Percentiles rank a stretch among this genome's conserved stretches.
phyloP scores from a whole-genome alignment of 2,113 vertebrate species.

The Oxyruncus cristatus region DNA sequence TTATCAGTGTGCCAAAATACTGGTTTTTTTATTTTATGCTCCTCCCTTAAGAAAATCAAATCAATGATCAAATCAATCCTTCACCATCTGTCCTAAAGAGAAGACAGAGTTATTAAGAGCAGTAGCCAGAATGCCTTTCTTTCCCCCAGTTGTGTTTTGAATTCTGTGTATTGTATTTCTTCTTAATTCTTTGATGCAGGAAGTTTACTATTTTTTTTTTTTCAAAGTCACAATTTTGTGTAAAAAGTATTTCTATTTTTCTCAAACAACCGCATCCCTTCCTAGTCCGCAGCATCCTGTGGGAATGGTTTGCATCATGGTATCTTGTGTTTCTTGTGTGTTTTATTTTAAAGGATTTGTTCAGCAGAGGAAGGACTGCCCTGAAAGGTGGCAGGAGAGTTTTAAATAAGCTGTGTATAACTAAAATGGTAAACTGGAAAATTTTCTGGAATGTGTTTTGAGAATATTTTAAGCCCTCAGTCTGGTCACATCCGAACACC shows the following conservation, averaged over 20 bases:
- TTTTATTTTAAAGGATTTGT: neutral
- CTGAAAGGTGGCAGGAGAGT: neutral
- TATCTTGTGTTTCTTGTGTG: neutral
- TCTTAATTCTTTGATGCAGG: neutral
- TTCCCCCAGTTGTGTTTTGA: neutral
- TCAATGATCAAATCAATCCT: neutral
- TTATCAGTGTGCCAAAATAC: neutral
- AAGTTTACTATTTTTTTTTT: neutral
- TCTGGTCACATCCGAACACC: neutral
- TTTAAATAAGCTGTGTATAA: neutral
- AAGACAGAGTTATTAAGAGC: neutral
- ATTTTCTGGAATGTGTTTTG: neutral
- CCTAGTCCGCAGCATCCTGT: neutral
- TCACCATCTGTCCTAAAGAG: neutral
- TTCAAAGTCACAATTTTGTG: neutral
- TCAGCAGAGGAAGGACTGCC: neutral
- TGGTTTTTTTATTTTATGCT: neutral
- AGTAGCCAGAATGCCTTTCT: neutral
- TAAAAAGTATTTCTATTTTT: neutral
- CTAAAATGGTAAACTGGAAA: neutral
- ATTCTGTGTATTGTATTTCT: neutral
- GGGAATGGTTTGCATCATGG: rapidly evolving
- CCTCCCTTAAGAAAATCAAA: neutral
- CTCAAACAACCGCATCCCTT: neutral
- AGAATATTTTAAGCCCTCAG: neutral